These are phyloP conservation scores for Andrena bucephala DNA, from an alignment of 2,888 invertebrate genomes.

Conservation along the genomic window DNA sequence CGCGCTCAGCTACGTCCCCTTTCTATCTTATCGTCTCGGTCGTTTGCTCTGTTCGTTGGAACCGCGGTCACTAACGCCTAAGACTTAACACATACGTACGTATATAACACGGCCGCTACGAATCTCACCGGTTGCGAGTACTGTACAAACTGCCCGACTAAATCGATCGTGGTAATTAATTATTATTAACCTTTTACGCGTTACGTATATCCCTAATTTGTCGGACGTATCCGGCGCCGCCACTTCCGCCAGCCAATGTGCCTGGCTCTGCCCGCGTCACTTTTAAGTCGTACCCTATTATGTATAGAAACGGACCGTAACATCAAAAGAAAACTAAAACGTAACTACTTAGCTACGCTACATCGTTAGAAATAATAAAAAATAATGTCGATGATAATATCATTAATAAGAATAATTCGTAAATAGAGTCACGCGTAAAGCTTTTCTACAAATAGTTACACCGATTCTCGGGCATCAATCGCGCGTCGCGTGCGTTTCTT, in stretches of 20 bases:
- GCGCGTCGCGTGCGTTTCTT: constrained; percentile 61
- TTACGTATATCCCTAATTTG: constrained; percentile 80
- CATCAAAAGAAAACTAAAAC: constrained; percentile 76
- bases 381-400: constrained; percentile 27
- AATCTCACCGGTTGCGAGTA: constrained; percentile 63
- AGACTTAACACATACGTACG: constrained; percentile 69
- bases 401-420: constrained; percentile 72
- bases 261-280: constrained; percentile 65
- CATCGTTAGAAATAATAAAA: constrained; percentile 30
- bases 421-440: constrained; percentile 76
- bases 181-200: constrained; percentile 59
- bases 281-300: constrained; percentile 56
- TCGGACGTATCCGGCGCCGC: constrained; percentile 82
- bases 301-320: constrained; percentile 18
- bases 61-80: constrained; percentile 63
- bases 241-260: constrained; percentile 71
- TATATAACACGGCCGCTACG: constrained; percentile 71
- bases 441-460: constrained; percentile 82
- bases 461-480: constrained; percentile 67
- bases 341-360: constrained; percentile 72
- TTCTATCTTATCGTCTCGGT: neutral
- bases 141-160: constrained; percentile 78
- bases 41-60: neutral
- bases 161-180: constrained; percentile 65
- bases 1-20: constrained; percentile 3